These are phyloP conservation scores for Piscicola geometra DNA, from an alignment of 2,888 invertebrate species.

Conservation along the genomic window DNA sequence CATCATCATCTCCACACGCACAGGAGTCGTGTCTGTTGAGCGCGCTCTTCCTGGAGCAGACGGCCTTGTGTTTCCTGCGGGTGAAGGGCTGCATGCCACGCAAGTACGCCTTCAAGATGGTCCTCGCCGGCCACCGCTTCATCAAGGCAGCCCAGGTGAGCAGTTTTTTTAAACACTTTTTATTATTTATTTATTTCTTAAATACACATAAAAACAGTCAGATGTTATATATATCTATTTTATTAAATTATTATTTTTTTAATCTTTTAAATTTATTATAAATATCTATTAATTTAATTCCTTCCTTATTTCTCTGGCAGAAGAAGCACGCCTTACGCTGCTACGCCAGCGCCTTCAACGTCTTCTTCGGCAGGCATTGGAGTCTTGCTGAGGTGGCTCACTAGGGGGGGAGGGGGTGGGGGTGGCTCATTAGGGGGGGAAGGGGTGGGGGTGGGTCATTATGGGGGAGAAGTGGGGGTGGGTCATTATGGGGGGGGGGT, in stretches of 20 bases:
- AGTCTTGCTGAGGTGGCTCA: conserved; percentile 69
- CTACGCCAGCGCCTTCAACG: conserved; percentile 85
- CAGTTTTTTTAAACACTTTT: too few relatives aligned
- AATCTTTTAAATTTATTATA: too few relatives aligned
- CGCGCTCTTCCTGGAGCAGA: conserved; percentile 87
- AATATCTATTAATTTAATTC: neutral
- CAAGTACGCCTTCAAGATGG: conserved; percentile 93
- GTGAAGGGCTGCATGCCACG: conserved; percentile 70
- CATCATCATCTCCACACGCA: conserved; percentile 29
- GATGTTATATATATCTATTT: too few relatives aligned
- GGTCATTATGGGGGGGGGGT: too few relatives aligned
- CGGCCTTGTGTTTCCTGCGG: conserved; percentile 81
- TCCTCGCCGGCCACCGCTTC: conserved; percentile 89
- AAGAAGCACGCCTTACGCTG: conserved; percentile 82
- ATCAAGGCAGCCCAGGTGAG: conserved; percentile 83
- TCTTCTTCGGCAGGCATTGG: conserved; percentile 76
- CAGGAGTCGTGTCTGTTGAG: conserved; percentile 88
- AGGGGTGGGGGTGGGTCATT: too few relatives aligned
- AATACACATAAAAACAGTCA: too few relatives aligned
- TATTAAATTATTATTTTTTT: too few relatives aligned
- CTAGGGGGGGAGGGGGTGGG: too few relatives aligned
- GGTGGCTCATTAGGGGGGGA: too few relatives aligned
- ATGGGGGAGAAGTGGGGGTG: too few relatives aligned
- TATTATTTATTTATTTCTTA: too few relatives aligned
- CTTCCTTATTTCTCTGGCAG: conserved; percentile 45